phyloP scores from a whole-genome alignment of 2,113 vertebrate genomes.

The Motacilla alba region DNA sequence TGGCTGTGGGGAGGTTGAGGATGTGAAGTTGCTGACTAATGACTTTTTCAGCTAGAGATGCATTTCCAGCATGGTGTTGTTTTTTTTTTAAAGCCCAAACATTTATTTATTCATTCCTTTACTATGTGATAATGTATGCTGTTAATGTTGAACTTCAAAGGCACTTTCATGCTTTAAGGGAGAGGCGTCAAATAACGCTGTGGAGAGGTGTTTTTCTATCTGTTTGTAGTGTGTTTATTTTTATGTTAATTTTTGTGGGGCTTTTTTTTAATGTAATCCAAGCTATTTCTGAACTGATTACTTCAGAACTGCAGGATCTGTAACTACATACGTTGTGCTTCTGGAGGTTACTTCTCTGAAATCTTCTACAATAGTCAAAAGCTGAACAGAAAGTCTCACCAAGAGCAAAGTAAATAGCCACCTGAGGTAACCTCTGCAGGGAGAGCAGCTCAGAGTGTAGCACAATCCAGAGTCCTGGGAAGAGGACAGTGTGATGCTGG shows the following conservation, averaged over 20 bases:
- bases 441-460: not conserved
- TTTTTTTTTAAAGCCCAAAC: not conserved
- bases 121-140: constrained; percentile 6
- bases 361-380: not conserved
- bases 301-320: not conserved
- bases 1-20: not conserved
- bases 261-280: not conserved
- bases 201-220: constrained; percentile 5
- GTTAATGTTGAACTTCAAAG: constrained; percentile 37
- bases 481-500: not conserved
- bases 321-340: not conserved
- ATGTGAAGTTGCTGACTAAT: not conserved
- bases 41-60: not conserved
- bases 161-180: constrained; percentile 2
- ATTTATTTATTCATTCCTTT: constrained; percentile 44
- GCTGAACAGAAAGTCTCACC: not conserved
- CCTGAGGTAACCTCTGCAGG: not conserved
- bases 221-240: not conserved
- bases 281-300: not conserved
- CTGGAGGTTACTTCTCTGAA: not conserved
- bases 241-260: not conserved
- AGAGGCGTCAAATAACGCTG: not conserved
- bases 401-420: not conserved
- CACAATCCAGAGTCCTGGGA: not conserved
- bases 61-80: not conserved